A percentile compares a stretch with the other conserved stretches of the same genome.
phyloP scores from a whole-genome alignment of 2,113 vertebrate species.

The Kryptolebias marmoratus region DNA sequence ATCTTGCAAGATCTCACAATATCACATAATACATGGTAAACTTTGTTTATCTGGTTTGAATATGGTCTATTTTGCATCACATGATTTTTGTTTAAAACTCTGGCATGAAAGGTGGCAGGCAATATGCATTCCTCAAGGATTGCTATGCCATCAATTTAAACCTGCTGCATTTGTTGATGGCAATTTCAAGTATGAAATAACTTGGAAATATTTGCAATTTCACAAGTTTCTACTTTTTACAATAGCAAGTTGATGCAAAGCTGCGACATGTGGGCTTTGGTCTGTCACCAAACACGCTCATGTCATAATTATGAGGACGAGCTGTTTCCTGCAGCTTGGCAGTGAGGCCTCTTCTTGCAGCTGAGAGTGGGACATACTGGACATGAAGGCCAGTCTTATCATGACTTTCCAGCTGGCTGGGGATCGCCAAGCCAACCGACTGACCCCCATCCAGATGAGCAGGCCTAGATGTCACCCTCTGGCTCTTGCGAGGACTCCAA shows the following conservation, averaged over 20 bases:
- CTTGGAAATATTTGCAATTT: not conserved
- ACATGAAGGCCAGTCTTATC: conserved; percentile 69
- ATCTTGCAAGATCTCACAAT: no score
- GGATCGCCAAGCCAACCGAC: conserved; percentile 53
- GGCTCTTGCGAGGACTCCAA: conserved; percentile 60
- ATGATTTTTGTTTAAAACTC: no score
- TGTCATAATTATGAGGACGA: conserved; percentile 68
- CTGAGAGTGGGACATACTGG: conserved; percentile 71
- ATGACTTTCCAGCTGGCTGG: conserved; percentile 76
- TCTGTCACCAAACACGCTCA: conserved; percentile 34
- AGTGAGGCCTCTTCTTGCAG: conserved; percentile 55
- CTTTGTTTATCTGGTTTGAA: no score
- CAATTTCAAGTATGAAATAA: not conserved
- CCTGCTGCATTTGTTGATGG: conserved; percentile 10
- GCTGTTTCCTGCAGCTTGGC: conserved; percentile 51
- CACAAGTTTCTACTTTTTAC: not conserved
- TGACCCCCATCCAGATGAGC: conserved; percentile 71
- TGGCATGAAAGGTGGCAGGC: no score
- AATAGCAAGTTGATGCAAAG: conserved; percentile 6
- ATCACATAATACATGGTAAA: no score
- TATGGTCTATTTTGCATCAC: no score
- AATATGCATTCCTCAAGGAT: no score
- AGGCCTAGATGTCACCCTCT: conserved; percentile 67
- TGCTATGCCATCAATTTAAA: no score
- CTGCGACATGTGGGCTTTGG: conserved; percentile 39